Conservation (phyloP, 2,113 vertebrate species). For the Otus sunia region DNA sequence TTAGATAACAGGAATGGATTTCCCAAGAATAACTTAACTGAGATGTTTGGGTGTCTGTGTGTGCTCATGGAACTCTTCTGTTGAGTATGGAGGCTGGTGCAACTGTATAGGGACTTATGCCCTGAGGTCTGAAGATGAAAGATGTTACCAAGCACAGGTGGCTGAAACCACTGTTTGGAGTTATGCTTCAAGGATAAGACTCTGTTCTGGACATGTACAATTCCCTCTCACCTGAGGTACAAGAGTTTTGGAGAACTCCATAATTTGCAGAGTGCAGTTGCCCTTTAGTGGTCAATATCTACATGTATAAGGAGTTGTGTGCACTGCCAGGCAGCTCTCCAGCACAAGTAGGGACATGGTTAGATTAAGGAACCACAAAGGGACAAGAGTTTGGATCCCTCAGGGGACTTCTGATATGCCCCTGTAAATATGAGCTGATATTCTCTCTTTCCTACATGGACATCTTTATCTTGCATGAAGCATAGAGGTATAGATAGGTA, state of each 20-base stretch:
- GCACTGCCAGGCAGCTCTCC: not conserved
- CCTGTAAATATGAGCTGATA: not conserved
- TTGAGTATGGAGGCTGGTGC: not conserved
- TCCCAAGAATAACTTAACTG: not conserved
- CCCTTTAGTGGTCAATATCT: not conserved
- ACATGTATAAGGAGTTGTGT: accelerated
- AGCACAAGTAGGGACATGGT: not conserved
- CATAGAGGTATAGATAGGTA: not conserved
- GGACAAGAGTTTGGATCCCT: not conserved
- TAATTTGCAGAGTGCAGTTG: not conserved
- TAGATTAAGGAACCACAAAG: not conserved
- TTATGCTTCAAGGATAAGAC: not conserved
- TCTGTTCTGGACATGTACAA: not conserved
- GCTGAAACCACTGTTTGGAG: not conserved
- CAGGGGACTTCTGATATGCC: not conserved
- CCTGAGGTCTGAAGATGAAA: not conserved
- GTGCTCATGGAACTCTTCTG: not conserved
- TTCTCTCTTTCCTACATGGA: not conserved
- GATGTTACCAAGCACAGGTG: not conserved
- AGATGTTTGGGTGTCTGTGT: not conserved
- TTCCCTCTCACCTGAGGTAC: not conserved
- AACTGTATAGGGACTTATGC: accelerated
- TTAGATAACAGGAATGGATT: not conserved
- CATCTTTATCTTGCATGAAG: not conserved
- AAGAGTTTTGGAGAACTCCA: not conserved